Evolutionary conservation across 2,113 vertebrate species (phyloP), one percentile per base, ranked within the genome.

Genomic region (Porphyrio hochstetteri): DNA sequence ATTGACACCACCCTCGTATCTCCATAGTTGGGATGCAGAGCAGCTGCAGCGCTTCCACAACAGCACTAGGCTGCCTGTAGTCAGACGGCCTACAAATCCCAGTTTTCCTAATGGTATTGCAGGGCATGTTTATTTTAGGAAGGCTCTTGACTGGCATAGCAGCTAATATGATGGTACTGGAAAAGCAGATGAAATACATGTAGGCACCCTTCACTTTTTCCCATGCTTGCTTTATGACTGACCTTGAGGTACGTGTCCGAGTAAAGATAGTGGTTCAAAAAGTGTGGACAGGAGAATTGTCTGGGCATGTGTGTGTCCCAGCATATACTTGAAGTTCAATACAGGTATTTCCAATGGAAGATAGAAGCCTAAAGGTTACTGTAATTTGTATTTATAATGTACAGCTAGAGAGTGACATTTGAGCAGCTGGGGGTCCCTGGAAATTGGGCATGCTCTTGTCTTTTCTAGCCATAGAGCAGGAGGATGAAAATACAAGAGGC

Each of bases 251-350:
- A 28, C 80, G 15, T 33, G 20, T 75, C n/a, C 74, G 16, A 84
- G 60, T 28, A 48, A 48, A 74, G 52, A 33, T 70, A 59, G 1
- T 57, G 31, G 25, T 60, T 27, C 42, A 23, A 75, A 52, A 13
- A 50, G 4, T 38, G 36, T 29, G 36, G 60, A 78, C 10, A 38
- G 42, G 40, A 75, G 17, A 86, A 74, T 38, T 52, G 33, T 65
- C 40, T 0, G 0, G 80, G 40, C 19, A 63, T 16, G 11, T 1
- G 2, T 11, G 7, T 24, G 15, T 64, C 46, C 46, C 13, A 27
- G n/a, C 46, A 52, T 8, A 9, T 27, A 59, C n/a, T 70, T 52
- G 57, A 78, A 86, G 59, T 88, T 72, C 76, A 59, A 7, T 80
- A 23, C 31, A 77, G 19, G 16, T 35, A 57, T 77, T 85, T 40